phyloP scores from a whole-genome alignment of 2,113 vertebrate genomes.

The Echinops telfairi region DNA sequence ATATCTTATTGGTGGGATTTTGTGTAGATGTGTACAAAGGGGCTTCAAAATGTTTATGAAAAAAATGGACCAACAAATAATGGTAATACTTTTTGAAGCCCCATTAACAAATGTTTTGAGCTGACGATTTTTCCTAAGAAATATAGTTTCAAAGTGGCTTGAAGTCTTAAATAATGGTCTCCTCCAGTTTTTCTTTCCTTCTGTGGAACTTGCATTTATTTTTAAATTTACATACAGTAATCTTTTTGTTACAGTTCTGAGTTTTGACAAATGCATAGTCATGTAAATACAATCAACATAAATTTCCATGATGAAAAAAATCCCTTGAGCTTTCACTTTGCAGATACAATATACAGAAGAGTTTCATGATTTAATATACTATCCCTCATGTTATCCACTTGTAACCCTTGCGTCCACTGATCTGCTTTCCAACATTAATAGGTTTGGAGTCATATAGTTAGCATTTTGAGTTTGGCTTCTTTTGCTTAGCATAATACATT shows the following conservation, averaged over 20 bases:
- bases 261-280: slow-evolving; percentile 69
- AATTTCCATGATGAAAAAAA: slow-evolving; percentile 59
- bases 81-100: too few species aligned
- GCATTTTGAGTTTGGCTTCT: slow-evolving; percentile 66
- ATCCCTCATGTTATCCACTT: slow-evolving; percentile 26
- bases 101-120: slow-evolving; percentile 17
- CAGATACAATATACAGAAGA: slow-evolving; percentile 57
- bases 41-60: too few species aligned
- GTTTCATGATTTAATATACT: slow-evolving; percentile 54
- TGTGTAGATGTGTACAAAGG: neutral
- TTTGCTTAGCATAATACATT: slow-evolving; percentile 67
- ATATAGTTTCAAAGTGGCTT: slow-evolving; percentile 32
- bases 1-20: neutral
- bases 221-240: slow-evolving; percentile 64
- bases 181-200: slow-evolving; percentile 32
- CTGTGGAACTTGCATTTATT: slow-evolving; percentile 74
- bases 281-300: slow-evolving; percentile 28
- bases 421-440: slow-evolving; percentile 13
- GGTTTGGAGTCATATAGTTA: slow-evolving; percentile 62
- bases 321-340: slow-evolving; percentile 28
- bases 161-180: slow-evolving; percentile 38
- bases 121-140: slow-evolving; percentile 50
- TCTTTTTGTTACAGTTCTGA: slow-evolving; percentile 55
- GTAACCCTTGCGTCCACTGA: slow-evolving; percentile 9
- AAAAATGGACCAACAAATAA: too few species aligned